Evolutionary conservation across 2,888 invertebrate species (phyloP).

Genomic region (Cheilosia impressa): DNA sequence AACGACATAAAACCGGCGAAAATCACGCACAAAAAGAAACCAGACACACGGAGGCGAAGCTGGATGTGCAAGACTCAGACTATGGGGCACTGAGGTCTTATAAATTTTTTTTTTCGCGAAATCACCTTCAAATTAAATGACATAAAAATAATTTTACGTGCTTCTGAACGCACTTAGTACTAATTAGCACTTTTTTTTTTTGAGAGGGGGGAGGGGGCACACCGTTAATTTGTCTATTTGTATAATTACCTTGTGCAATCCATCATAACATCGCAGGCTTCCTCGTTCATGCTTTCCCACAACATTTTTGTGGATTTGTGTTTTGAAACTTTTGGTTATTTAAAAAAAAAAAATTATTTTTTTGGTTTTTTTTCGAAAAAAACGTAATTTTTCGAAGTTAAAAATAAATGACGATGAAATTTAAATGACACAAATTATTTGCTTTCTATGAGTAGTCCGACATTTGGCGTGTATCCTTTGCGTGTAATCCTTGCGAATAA

Average conservation of each 20-base stretch:
- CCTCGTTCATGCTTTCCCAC: constrained; percentile 83
- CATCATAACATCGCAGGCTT: constrained; percentile 80
- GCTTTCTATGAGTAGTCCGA: constrained; percentile 38
- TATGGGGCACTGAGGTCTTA: constrained; percentile 15
- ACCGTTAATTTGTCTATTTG: constrained; percentile 14
- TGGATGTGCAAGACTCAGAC: constrained; percentile 19
- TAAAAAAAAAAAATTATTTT: constrained; percentile 4
- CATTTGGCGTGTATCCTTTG: constrained; percentile 54
- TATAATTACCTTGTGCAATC: constrained; percentile 83
- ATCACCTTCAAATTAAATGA: constrained; percentile 13
- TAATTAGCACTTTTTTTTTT: constrained; percentile 44
- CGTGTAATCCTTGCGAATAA: constrained; percentile 59
- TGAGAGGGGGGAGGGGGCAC: neutral
- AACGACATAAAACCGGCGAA: constrained; percentile 51
- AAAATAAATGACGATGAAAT: constrained; percentile 17
- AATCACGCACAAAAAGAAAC: constrained; percentile 63
- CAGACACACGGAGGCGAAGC: constrained; percentile 39
- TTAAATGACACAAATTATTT: constrained; percentile 26
- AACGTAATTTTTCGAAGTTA: constrained; percentile 58
- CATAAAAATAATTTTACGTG: constrained; percentile 2
- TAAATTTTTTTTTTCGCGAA: constrained; percentile 15
- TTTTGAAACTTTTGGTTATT: constrained; percentile 37
- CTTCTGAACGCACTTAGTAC: constrained; percentile 33
- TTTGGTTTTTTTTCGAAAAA: constrained; percentile 50
- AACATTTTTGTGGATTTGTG: constrained; percentile 79